Evolutionary conservation across 2,888 invertebrate species (phyloP).

Genomic region (Oasisia sp.): DNA sequence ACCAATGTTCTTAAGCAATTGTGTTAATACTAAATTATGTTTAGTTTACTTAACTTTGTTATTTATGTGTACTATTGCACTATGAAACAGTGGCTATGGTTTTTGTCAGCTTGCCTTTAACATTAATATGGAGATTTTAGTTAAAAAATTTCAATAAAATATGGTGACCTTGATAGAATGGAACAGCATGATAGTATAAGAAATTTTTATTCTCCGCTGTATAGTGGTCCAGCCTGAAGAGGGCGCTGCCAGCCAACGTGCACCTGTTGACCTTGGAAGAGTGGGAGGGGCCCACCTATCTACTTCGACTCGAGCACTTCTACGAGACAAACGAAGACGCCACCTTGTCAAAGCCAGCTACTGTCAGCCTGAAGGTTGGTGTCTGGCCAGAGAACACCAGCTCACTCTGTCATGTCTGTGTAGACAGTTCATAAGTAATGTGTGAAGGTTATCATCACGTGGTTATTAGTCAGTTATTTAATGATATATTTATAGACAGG

Average conservation of each 20-base stretch:
- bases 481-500: too few species aligned
- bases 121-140: too few species aligned
- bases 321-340: slow-evolving; percentile 60
- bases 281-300: slow-evolving; percentile 49
- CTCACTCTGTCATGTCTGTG: too few species aligned
- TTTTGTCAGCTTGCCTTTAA: too few species aligned
- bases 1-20: neutral
- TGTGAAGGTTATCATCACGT: too few species aligned
- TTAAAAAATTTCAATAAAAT: too few species aligned
- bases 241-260: slow-evolving; percentile 46
- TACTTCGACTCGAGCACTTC: slow-evolving; percentile 66
- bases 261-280: slow-evolving; percentile 65
- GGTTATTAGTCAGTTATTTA: too few species aligned
- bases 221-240: slow-evolving; percentile 56
- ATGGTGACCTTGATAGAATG: too few species aligned
- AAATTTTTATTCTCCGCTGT: neutral
- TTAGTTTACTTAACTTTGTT: neutral
- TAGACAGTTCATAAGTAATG: too few species aligned
- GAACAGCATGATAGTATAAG: too few species aligned
- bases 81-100: neutral
- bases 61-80: neutral
- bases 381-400: too few species aligned
- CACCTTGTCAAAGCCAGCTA: slow-evolving; percentile 55
- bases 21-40: neutral
- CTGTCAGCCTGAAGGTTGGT: slow-evolving; percentile 58